A percentile compares a stretch with the other conserved stretches of the same genome.
These are phyloP conservation scores for Pavo muticus DNA, from an alignment of 2,113 vertebrate genomes.

Conservation along the genomic window DNA sequence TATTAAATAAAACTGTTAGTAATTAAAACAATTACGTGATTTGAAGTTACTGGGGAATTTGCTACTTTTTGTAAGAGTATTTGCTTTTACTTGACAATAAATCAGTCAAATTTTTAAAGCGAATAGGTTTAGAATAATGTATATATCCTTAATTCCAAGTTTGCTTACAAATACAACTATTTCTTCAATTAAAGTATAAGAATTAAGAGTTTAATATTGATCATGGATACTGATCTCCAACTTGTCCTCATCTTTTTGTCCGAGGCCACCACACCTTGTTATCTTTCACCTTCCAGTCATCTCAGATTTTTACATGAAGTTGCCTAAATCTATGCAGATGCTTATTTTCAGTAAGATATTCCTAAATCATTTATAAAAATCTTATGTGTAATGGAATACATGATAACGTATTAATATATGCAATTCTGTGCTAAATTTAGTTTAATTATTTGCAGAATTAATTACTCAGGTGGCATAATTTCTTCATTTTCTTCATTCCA, in stretches of 20 bases:
- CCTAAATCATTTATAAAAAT: background rate
- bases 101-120: conserved; percentile 22
- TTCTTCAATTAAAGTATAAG: background rate
- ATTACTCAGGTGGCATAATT: background rate
- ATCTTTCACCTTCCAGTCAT: background rate
- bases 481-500: background rate
- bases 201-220: background rate
- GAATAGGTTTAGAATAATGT: background rate
- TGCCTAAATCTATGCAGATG: background rate
- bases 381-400: background rate
- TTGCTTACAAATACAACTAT: background rate
- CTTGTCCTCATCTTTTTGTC: background rate
- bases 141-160: background rate
- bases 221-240: background rate
- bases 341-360: background rate
- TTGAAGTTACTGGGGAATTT: background rate
- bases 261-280: background rate
- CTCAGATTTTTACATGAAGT: background rate
- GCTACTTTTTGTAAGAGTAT: background rate
- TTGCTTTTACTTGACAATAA: conserved; percentile 1
- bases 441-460: conserved; percentile 36
- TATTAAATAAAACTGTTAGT: background rate
- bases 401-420: background rate
- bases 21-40: background rate
- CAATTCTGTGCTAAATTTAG: background rate